Evolutionary conservation across 1,140 invertebrate species (phyloP).

Genomic region (Drosophila yakuba): DNA sequence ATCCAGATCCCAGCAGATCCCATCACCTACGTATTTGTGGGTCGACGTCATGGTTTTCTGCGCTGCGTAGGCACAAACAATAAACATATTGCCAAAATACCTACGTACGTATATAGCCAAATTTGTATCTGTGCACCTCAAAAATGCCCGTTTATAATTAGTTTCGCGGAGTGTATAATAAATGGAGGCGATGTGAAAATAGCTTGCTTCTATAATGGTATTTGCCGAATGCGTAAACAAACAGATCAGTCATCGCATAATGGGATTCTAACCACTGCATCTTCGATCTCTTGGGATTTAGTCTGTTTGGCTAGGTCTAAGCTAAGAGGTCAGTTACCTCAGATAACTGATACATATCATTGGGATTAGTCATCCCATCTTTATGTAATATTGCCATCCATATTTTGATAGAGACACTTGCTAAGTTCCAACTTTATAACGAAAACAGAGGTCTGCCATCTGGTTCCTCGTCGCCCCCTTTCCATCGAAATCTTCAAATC

Average conservation of each 20-base stretch:
- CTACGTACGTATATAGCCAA: constrained; percentile 1
- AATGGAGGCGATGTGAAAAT: constrained; percentile 59
- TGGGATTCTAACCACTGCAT: not conserved
- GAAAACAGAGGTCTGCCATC: constrained; percentile 14
- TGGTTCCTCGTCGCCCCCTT: not conserved
- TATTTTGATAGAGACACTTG: too few relatives aligned
- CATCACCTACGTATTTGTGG: constrained; percentile 53
- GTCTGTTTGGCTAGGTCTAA: not conserved
- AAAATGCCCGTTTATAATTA: constrained; percentile 68
- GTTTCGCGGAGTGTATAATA: constrained; percentile 50
- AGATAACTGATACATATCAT: too few relatives aligned
- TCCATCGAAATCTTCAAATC: constrained; percentile 4
- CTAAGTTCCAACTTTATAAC: constrained; percentile 6
- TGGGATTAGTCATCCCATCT: not conserved
- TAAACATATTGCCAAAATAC: constrained; percentile 61
- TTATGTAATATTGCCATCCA: too few relatives aligned
- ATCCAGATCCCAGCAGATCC: constrained; percentile 6
- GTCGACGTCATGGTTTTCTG: constrained; percentile 68
- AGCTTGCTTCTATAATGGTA: constrained; percentile 54
- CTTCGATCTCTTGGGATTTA: not conserved
- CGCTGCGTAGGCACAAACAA: constrained; percentile 52
- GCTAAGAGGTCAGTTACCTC: not conserved
- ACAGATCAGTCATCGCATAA: constrained; percentile 21
- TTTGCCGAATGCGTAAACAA: constrained; percentile 47
- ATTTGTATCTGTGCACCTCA: constrained; percentile 38